phyloP scores from a whole-genome alignment of 2,888 invertebrate genomes.

The Pristionchus japonicus region DNA sequence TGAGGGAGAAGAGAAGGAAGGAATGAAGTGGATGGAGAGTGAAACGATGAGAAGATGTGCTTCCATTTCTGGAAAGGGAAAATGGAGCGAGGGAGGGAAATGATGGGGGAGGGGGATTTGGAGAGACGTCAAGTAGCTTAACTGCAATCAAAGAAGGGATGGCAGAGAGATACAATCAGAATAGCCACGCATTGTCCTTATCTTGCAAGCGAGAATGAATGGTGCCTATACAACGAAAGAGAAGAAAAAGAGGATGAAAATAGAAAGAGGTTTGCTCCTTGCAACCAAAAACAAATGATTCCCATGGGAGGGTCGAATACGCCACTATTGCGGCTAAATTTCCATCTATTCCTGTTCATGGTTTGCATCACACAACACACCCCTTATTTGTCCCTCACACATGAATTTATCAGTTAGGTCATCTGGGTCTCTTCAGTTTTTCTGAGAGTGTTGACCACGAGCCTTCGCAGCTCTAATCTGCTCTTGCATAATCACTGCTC shows the following conservation, averaged over 20 bases:
- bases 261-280: neutral
- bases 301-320: neutral
- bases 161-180: neutral
- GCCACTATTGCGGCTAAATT: neutral
- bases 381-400: constrained; percentile 9
- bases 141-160: neutral
- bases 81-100: neutral
- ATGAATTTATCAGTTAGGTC: constrained; percentile 25
- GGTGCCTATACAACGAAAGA: neutral
- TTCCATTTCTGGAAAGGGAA: constrained; percentile 5
- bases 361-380: neutral
- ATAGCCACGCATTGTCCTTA: neutral
- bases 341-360: neutral
- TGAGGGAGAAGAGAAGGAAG: neutral
- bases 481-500: constrained; percentile 24
- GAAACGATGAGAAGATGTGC: constrained; percentile 31
- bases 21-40: constrained; percentile 13
- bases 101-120: neutral
- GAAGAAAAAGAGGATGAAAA: neutral
- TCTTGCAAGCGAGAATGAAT: neutral
- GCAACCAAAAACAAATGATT: neutral
- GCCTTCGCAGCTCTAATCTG: constrained; percentile 25
- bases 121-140: constrained; percentile 18
- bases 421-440: neutral
- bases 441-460: constrained; percentile 8